Percentiles rank a stretch among this genome's conserved stretches.
These are phyloP conservation scores for Rutpela maculata DNA, from an alignment of 2,888 invertebrate species.

Conservation along the genomic window DNA sequence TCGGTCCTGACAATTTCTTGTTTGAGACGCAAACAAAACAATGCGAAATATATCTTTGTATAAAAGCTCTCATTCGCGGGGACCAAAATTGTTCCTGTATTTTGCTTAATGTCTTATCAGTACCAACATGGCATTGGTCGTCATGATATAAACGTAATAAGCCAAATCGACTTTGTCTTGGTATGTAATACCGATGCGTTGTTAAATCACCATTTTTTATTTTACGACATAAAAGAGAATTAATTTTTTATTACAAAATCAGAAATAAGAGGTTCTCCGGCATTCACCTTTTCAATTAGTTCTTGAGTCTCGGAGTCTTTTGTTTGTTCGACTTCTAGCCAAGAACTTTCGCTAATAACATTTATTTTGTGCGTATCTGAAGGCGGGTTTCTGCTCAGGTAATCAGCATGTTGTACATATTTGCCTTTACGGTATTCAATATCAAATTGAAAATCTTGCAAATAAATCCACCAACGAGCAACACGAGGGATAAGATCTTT, in stretches of 20 bases:
- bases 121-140: conserved; percentile 45
- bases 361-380: neutral
- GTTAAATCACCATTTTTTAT: conserved; percentile 3
- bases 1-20: conserved; percentile 23
- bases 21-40: conserved; percentile 32
- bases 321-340: conserved; percentile 2
- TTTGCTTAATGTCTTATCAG: conserved; percentile 36
- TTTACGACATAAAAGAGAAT: conserved; percentile 17
- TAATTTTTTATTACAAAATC: conserved; percentile 6
- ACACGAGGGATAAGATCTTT: conserved; percentile 62
- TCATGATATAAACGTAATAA: conserved; percentile 24
- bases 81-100: conserved; percentile 44
- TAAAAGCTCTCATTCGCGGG: conserved; percentile 35
- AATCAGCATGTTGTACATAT: conserved; percentile 38
- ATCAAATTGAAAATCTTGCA: conserved; percentile 58
- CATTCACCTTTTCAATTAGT: neutral
- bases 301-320: conserved; percentile 3
- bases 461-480: conserved; percentile 63
- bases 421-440: conserved; percentile 36
- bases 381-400: conserved; percentile 29
- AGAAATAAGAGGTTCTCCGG: neutral
- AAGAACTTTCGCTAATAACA: neutral
- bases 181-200: conserved; percentile 17
- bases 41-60: conserved; percentile 35
- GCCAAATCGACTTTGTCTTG: conserved; percentile 5